Base-by-base conservation (phyloP, 1,140 invertebrate species). In the Papilio aristodemus region DNA sequence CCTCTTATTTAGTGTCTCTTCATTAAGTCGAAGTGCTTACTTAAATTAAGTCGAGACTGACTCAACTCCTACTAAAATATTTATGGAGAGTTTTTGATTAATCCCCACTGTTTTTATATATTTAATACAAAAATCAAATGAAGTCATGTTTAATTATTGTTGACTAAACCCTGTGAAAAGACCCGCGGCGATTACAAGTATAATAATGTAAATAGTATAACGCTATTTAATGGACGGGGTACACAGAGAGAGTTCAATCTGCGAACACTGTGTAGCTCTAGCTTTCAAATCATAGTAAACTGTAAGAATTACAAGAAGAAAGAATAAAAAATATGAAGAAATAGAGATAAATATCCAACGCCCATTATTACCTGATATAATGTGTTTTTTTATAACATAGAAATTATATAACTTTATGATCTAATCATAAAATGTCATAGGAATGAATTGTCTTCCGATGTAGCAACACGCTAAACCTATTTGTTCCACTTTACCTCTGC, bases 401-500 rank as follows among this genome's bases (percentile, higher is more conserved):
- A 43, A 43, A 4, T 43, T 17, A 43, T 7, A 7, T 43, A 0
- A 22, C 17, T 64, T 64, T 66, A 66, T 17, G 63, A 11, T 66
- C 14, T 66, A 66, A 66, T 70, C 46, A 69, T 54, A 70, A 75
- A 75, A 75, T 78, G 71, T 71, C 70, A 62, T 39, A 43, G 43
- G 71, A 81, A 86, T 83, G 72, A 68, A 83, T 81, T 82, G 75
- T 77, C 76, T 78, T 80, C 68, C 67, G 69, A 75, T 73, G 54
- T 69, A 13, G 13, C 37, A 70, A 75, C 82, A 80, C 75, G 70
- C 54, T 69, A 67, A 75, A 75, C 50, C 81, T 72, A 89, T 89
- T 89, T 89, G 86, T 89, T 89, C 83, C 86, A 82, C 83, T 73
- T 74, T 70, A 68, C 75, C 86, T 59, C 85, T 81, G 84, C 84